Conservation (phyloP, 2,888 invertebrate species). For the Nemoura dubitans region DNA sequence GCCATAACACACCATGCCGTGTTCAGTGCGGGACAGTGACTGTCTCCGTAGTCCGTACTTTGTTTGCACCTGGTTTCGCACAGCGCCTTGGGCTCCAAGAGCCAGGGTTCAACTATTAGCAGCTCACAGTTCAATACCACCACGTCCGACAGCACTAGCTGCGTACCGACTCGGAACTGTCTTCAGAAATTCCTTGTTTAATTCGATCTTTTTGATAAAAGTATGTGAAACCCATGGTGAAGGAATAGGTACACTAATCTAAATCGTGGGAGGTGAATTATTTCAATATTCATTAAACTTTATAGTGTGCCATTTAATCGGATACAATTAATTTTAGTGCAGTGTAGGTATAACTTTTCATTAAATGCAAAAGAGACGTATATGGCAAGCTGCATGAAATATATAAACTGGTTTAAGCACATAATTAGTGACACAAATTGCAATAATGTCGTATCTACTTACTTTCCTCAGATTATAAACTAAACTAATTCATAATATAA, state of each 20-base stretch:
- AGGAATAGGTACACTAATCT: not conserved
- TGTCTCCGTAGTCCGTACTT: no score
- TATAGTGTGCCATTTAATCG: not conserved
- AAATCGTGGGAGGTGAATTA: not conserved
- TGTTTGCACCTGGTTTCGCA: not conserved
- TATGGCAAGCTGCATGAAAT: not conserved
- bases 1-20: no score
- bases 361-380: not conserved
- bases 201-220: not conserved
- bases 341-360: not conserved
- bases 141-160: not conserved
- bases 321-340: not conserved
- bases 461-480: slow-evolving; percentile 4
- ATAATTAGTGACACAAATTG: slow-evolving; percentile 12
- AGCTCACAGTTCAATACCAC: not conserved
- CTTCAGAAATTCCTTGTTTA: not conserved
- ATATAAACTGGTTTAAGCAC: not conserved
- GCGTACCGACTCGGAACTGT: not conserved
- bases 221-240: no score
- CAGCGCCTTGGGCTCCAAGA: not conserved
- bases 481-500: slow-evolving; percentile 12
- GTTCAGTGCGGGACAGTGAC: no score
- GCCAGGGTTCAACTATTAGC: not conserved
- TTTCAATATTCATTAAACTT: not conserved
- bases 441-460: not conserved